Base-by-base conservation (phyloP, 2,797 vertebrate species). In the Poeciliopsis presidionis region DNA sequence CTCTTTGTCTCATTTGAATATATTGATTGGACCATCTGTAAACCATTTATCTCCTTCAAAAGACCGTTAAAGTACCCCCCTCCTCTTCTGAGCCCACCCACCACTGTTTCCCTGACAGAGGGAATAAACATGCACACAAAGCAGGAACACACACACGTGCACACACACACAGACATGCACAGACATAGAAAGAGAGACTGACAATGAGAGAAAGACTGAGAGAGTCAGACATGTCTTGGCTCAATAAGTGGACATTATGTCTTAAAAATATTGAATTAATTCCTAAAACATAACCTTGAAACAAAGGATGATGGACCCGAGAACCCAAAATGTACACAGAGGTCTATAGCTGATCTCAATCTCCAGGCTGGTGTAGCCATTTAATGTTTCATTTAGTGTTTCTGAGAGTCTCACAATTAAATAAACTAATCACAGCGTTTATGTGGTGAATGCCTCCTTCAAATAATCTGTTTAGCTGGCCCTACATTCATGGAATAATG, bases 11-110 rank as follows among this genome's bases (percentile, higher is more conserved):
- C 89, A 96, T 96, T 96, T 96, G 92, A 96, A 96, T 96, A 95
- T 96, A 96, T 96, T 96, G 95, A 96, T 95, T 95, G 93, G 90
- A 93, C 95, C 95, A 96, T 96, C 95, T 96, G 95, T 95, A 96
- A 95, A 92, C 94, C 95, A 96, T 96, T 96, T 95, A 95, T 95
- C 95, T 96, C 93, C 92, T 95, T 96, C 94, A 96, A 95, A 96
- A 93, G 92, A 92, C 92, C 90, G 91, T 95, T 95, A 94, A 90
- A 94, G 91, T 91, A 91, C 90, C 89, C 89, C 84, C 92, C 90
- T 88, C 92, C 90, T 47, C 57, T 61, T 90, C 87, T 87, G 75
- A 83, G 82, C 89, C 92, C 86, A 75, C 94, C 95, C 92, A 94
- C 92, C 90, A 85, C 88, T 90, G 92, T 93, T 91, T 90, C 82